Conservation (phyloP, 2,888 invertebrate genomes). For the Tillus elongatus region DNA sequence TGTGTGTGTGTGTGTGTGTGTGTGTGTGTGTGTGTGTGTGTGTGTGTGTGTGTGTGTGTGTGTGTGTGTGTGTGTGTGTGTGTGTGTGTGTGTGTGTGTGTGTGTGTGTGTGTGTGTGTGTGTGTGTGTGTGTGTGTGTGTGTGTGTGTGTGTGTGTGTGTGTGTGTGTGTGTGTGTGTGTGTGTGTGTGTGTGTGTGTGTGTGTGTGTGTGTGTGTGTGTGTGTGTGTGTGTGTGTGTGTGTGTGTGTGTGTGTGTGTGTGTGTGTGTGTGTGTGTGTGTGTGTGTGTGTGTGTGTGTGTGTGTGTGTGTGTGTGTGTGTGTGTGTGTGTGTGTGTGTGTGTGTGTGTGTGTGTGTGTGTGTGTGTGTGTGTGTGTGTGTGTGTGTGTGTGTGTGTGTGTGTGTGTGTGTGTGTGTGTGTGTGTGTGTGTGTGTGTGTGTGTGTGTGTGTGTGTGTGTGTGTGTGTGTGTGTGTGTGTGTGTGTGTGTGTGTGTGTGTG, state of each 20-base stretch:
- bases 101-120: background rate
- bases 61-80: background rate
- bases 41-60: background rate
- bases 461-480: no score
- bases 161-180: background rate
- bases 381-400: no score
- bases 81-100: background rate
- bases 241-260: conserved; percentile 2
- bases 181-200: background rate
- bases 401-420: no score
- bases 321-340: no score
- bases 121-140: background rate
- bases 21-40: background rate
- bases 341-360: no score
- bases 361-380: no score
- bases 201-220: background rate
- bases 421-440: no score
- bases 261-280: conserved; percentile 2
- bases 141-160: background rate
- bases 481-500: no score
- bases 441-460: no score
- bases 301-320: conserved; percentile 1
- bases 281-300: conserved; percentile 2
- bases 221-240: background rate
- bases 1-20: background rate